Evolutionary conservation across 1,140 invertebrate genomes (phyloP).

Genomic region (Pentalonia nigronervosa): DNA sequence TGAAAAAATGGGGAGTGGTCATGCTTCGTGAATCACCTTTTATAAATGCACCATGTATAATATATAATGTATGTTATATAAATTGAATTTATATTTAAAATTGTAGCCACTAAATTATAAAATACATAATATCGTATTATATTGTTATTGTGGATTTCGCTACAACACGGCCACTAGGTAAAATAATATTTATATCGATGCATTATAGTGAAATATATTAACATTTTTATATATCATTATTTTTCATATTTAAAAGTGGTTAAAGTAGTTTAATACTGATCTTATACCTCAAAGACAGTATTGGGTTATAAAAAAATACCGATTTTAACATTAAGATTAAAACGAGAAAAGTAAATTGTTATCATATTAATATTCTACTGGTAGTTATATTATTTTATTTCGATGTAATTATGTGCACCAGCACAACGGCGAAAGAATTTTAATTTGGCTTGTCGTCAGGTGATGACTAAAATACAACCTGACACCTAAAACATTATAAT

Average conservation of each 20-base stretch:
- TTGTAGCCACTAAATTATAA: no score
- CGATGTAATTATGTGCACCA: neutral
- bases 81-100: no score
- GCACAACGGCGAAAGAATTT: neutral
- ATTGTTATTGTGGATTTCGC: no score
- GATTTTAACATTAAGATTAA: neutral
- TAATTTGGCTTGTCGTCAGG: neutral
- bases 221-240: neutral
- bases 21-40: no score
- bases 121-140: no score
- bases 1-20: no score
- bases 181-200: no score
- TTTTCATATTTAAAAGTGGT: neutral
- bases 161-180: no score
- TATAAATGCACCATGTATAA: no score
- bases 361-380: neutral
- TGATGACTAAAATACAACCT: neutral
- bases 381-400: neutral
- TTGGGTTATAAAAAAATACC: neutral
- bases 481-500: constrained; percentile 10
- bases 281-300: neutral
- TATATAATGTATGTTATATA: no score
- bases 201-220: no score
- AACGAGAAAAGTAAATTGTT: neutral
- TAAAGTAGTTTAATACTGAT: neutral